phyloP scores from a whole-genome alignment of 2,113 vertebrate species.

The Aphyosemion australe region DNA sequence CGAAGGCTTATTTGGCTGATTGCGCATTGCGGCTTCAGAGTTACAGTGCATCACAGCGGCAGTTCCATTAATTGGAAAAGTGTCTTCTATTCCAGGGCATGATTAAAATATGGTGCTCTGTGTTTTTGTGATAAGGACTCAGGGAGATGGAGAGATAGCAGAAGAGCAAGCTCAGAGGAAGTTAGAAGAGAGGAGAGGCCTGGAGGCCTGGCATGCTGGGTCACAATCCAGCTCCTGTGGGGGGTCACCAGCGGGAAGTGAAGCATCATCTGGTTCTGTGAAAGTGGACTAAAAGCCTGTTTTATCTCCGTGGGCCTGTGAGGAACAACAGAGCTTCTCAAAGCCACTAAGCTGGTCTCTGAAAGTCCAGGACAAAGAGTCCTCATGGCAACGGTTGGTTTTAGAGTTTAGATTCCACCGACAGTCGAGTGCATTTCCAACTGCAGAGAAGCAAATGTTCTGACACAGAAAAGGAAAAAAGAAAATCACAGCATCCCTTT shows the following conservation, averaged over 20 bases:
- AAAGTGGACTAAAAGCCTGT: slow-evolving; percentile 39
- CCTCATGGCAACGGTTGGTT: slow-evolving; percentile 14
- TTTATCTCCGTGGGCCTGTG: slow-evolving; percentile 4
- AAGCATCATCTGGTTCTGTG: slow-evolving; percentile 17
- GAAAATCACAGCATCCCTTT: slow-evolving; percentile 34
- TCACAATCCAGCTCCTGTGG: slow-evolving; percentile 58
- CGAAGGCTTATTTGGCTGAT: slow-evolving; percentile 40
- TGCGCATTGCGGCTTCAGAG: slow-evolving; percentile 63
- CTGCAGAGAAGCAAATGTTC: slow-evolving; percentile 43
- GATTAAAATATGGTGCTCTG: slow-evolving; percentile 78
- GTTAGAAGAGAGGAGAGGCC: slow-evolving; percentile 47
- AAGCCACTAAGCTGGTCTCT: slow-evolving; percentile 6
- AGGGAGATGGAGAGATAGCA: slow-evolving; percentile 67
- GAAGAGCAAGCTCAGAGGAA: slow-evolving; percentile 35
- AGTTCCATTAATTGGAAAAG: slow-evolving; percentile 78
- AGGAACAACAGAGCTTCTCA: slow-evolving; percentile 2
- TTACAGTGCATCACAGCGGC: slow-evolving; percentile 50
- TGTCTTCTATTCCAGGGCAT: slow-evolving; percentile 72
- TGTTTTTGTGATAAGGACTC: slow-evolving; percentile 68
- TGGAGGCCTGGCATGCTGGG: slow-evolving; percentile 56
- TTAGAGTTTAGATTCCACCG: slow-evolving; percentile 48
- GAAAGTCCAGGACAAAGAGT: slow-evolving; percentile 20
- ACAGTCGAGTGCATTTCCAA: slow-evolving; percentile 34
- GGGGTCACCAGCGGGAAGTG: slow-evolving; percentile 36
- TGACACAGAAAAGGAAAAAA: slow-evolving; percentile 42